Evolutionary conservation across 2,797 vertebrate species (phyloP).

Genomic region (Bradypodion pumilum): DNA sequence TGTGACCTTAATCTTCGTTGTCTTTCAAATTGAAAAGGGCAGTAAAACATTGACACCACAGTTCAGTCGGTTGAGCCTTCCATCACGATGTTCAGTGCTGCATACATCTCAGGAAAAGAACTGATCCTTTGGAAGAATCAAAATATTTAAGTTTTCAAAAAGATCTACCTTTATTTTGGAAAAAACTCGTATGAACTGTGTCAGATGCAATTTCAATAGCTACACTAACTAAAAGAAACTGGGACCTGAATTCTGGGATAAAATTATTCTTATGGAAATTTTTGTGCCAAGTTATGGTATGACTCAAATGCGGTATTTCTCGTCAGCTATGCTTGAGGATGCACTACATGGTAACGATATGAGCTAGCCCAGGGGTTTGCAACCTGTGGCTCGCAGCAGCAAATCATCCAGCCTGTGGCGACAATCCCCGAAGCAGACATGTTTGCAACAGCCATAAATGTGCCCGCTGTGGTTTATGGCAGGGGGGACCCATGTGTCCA

Average conservation of each 20-base stretch:
- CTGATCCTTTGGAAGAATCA: background rate
- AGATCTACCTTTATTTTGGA: background rate
- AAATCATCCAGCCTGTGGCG: too few relatives aligned
- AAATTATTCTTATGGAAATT: background rate
- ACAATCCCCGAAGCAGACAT: too few relatives aligned
- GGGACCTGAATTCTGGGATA: background rate
- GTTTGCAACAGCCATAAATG: too few relatives aligned
- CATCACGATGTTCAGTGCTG: background rate
- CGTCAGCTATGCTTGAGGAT: background rate
- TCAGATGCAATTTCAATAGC: background rate
- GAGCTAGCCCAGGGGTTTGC: background rate
- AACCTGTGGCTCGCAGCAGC: background rate
- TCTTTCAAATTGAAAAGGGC: background rate
- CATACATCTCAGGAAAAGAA: background rate
- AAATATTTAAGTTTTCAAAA: background rate
- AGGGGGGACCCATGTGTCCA: too few relatives aligned
- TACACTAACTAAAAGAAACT: background rate
- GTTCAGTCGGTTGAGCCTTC: constrained; percentile 12
- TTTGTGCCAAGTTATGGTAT: background rate
- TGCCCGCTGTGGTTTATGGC: too few relatives aligned
- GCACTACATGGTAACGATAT: background rate
- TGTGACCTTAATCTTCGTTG: constrained; percentile 71
- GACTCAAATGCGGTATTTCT: background rate
- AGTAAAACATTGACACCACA: constrained; percentile 1
- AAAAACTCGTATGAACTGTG: background rate